These are phyloP conservation scores for Ceraclea dissimilis DNA, from an alignment of 2,888 invertebrate genomes.

Conservation along the genomic window DNA sequence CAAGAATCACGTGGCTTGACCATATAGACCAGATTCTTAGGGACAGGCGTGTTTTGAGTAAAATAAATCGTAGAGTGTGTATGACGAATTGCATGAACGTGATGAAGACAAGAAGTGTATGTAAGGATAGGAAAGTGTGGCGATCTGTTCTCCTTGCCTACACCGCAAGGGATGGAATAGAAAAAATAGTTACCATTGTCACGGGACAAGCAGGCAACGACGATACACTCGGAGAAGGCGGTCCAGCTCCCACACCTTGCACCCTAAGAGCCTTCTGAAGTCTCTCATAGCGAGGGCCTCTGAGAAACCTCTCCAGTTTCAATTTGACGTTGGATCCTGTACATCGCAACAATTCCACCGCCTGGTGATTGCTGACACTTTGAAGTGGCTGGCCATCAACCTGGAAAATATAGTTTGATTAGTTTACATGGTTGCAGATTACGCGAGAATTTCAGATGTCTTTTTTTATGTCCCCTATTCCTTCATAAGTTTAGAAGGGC, in stretches of 20 bases:
- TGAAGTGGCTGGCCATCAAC: slow-evolving; percentile 75
- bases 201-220: slow-evolving; percentile 70
- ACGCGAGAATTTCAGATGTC: no score
- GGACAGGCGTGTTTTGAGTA: no score
- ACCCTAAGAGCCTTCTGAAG: slow-evolving; percentile 71
- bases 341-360: slow-evolving; percentile 79
- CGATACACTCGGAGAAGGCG: slow-evolving; percentile 62
- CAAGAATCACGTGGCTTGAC: no score
- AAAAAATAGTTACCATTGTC: slow-evolving; percentile 53
- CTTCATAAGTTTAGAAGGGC: no score
- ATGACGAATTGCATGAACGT: no score
- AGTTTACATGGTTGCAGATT: slow-evolving; percentile 15
- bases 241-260: slow-evolving; percentile 56
- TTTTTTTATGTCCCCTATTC: no score
- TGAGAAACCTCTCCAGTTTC: slow-evolving; percentile 67
- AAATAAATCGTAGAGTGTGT: no score
- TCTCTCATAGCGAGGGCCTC: slow-evolving; percentile 83
- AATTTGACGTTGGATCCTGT: slow-evolving; percentile 68
- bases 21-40: no score
- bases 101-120: no score
- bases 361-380: slow-evolving; percentile 84
- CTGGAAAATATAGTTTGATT: slow-evolving; percentile 33
- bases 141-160: no score
- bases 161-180: no score
- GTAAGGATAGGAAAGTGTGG: no score